Conservation (phyloP, 2,797 vertebrate genomes). For the Enteromius paludinosus region DNA sequence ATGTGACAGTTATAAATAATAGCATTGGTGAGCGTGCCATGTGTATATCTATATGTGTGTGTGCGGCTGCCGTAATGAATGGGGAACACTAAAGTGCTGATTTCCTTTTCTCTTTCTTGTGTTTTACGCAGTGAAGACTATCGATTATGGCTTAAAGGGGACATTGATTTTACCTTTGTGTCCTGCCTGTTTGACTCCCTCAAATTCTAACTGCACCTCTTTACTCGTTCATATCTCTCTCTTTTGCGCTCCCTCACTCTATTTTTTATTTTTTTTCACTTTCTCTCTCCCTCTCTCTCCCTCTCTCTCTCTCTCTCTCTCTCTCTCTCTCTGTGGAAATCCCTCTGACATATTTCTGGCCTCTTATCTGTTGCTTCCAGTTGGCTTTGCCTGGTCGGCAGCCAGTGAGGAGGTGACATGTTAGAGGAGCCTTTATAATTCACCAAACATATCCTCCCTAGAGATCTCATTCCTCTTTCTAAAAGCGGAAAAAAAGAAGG, state of each 20-base stretch:
- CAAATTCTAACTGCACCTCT: constrained; percentile 42
- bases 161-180: constrained; percentile 63
- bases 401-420: constrained; percentile 45
- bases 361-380: constrained; percentile 55
- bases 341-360: constrained; percentile 52
- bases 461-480: constrained; percentile 45
- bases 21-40: not conserved
- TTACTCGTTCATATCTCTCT: constrained; percentile 37
- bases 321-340: constrained; percentile 38
- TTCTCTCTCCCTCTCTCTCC: not conserved
- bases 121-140: constrained; percentile 51
- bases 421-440: constrained; percentile 42
- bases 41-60: constrained; percentile 24
- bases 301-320: not conserved
- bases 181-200: constrained; percentile 59
- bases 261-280: not conserved
- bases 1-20: constrained; percentile 31
- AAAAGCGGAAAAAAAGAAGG: constrained; percentile 27
- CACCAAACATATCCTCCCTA: constrained; percentile 46
- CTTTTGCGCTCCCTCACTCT: not conserved
- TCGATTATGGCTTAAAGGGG: constrained; percentile 60
- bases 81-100: constrained; percentile 33
- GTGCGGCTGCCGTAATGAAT: constrained; percentile 27
- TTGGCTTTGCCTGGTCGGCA: constrained; percentile 42
- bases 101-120: constrained; percentile 53